phyloP scores from a whole-genome alignment of 2,888 invertebrate species.

The Hyles lineata region DNA sequence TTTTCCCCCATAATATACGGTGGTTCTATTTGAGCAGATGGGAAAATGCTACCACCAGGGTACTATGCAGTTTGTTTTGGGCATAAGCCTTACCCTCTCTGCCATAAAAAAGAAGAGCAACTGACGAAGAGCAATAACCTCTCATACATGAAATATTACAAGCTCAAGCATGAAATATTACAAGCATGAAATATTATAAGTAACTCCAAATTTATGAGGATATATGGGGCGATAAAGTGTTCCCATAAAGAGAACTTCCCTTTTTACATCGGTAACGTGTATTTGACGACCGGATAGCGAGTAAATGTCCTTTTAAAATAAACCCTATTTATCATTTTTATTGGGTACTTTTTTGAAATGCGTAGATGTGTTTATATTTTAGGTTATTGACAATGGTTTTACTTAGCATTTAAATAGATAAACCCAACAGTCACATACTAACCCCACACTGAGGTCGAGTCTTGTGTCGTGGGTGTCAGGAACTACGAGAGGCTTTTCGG shows the following conservation, averaged over 20 bases:
- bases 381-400: no score
- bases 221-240: constrained; percentile 22
- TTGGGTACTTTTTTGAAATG: background rate
- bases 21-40: no score
- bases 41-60: no score
- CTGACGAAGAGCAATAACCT: background rate
- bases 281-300: constrained; percentile 1
- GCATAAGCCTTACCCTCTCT: background rate
- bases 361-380: background rate
- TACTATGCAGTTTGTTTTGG: no score
- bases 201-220: constrained; percentile 19
- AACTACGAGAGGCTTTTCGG: no score
- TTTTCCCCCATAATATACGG: no score
- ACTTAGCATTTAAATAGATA: no score
- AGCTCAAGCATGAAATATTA: background rate
- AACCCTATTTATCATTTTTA: background rate
- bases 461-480: no score
- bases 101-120: background rate
- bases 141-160: background rate
- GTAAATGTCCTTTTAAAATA: constrained; percentile 17
- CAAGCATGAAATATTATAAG: background rate
- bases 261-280: constrained; percentile 11
- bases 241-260: constrained; percentile 15
- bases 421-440: no score
- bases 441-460: no score